Conservation (phyloP, 2,888 invertebrate species). For the Cosmia pyralina region DNA sequence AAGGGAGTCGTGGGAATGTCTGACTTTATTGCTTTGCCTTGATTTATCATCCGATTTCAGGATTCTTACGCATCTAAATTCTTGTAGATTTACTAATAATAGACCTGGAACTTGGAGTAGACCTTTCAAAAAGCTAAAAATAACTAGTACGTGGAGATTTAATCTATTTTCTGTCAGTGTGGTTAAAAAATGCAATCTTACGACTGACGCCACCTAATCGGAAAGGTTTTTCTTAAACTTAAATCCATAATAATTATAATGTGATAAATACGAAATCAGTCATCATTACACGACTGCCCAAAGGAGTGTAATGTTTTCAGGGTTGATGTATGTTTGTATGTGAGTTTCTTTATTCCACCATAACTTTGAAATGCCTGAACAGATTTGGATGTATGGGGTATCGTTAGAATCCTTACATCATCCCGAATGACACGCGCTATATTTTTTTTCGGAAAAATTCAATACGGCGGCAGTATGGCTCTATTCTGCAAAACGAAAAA, state of each 20-base stretch:
- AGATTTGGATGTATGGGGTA: no score
- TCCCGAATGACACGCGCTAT: no score
- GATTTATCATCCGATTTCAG: conserved; percentile 24
- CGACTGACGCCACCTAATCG: neutral
- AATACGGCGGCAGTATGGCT: no score
- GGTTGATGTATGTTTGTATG: no score
- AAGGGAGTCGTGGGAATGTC: conserved; percentile 13
- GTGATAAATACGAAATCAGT: neutral
- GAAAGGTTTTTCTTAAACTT: neutral
- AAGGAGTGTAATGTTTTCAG: no score
- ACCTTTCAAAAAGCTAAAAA: neutral
- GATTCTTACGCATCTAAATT: neutral
- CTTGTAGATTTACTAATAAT: neutral
- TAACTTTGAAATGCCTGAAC: no score
- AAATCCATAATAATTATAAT: neutral
- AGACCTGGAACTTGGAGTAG: neutral
- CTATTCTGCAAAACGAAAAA: no score
- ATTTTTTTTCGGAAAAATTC: no score
- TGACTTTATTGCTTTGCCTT: conserved; percentile 27
- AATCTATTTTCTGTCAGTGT: neutral
- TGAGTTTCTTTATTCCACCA: no score
- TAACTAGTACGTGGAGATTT: neutral
- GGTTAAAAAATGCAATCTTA: neutral
- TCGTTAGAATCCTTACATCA: no score
- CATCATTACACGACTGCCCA: no score